A percentile compares a stretch with the other conserved stretches of the same genome.
phyloP scores from a whole-genome alignment of 2,888 invertebrate genomes.

The Athetis lepigone region DNA sequence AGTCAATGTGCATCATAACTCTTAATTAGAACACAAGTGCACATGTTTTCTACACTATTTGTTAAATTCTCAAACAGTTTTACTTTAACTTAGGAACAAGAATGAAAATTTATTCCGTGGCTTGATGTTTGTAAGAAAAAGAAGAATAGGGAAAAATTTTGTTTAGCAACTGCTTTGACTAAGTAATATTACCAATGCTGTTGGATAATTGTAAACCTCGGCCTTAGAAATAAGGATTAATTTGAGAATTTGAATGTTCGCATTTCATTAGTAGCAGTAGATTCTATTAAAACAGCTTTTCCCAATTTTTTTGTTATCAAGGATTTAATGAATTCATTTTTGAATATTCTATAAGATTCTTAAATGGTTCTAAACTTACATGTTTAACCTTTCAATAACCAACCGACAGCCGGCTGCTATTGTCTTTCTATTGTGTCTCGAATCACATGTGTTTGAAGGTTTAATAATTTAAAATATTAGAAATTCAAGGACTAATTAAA shows the following conservation, averaged over 20 bases:
- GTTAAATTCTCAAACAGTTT: neutral
- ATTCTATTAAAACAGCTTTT: neutral
- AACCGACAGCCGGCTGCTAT: too few relatives aligned
- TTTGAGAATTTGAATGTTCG: neutral
- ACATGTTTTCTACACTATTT: constrained; percentile 32
- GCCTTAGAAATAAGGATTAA: neutral
- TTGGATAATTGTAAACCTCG: too few relatives aligned
- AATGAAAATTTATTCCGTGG: neutral
- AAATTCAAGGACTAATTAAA: too few relatives aligned
- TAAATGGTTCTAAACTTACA: neutral
- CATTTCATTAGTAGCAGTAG: neutral
- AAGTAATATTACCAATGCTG: too few relatives aligned
- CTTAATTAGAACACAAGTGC: constrained; percentile 29
- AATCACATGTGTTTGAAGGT: too few relatives aligned
- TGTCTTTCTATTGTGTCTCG: too few relatives aligned
- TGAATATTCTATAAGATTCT: neutral
- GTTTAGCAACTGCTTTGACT: too few relatives aligned
- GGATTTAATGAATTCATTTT: neutral
- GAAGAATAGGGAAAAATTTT: too few relatives aligned
- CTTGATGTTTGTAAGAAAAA: neutral
- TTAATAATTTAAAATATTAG: too few relatives aligned
- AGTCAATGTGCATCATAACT: constrained; percentile 68
- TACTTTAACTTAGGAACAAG: neutral
- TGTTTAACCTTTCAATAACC: neutral
- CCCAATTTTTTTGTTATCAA: neutral